Base-by-base conservation (phyloP, 2,113 vertebrate species). In the Paralichthys olivaceus region DNA sequence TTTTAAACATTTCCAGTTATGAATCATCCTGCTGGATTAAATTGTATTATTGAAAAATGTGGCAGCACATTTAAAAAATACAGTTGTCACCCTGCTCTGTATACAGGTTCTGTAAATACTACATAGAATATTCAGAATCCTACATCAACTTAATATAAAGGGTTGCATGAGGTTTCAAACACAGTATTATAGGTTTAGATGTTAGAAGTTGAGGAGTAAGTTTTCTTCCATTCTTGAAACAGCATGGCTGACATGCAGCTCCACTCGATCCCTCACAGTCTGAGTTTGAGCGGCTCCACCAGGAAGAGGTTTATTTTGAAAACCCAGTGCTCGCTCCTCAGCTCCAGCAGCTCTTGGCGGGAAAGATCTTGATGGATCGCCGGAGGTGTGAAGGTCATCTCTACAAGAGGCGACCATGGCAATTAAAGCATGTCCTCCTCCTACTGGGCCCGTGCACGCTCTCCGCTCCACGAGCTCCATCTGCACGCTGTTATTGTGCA, bases 311-410 rank as follows among this genome's bases (percentile, higher is more conserved):
- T 88, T 85, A 79, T 86, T 90, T 87, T 81, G 53, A 84, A 84
- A 82, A 74, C 20, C 77, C 75, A 19, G 22, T 0, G 1, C 45
- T 7, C 20, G 49, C 23, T 75, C 65, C 29, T 72, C 23, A 12
- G 58, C 75, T 82, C 75, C 37, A 62, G 82, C 69, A 23, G 79
- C 63, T 88, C 79, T 72, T 72, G 81, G 85, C 51, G 84, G 85
- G 79, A 84, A 77, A 64, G 20, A n/a, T 49, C 73, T 79, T 93
- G 93, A 93, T 92, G 89, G 89, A 92, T 86, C 80, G 88, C 73
- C 76, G 29, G 61, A 90, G 88, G 91, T 92, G 91, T 90, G 87
- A 53, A 66, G 94, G 91, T 94, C 92, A 95, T 76, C 91, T 68
- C 85, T 82, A 87, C 89, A 40, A 87, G 83, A 90, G 71, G 76